A percentile compares a stretch with the other conserved stretches of the same genome.
phyloP scores from a whole-genome alignment of 2,888 invertebrate genomes.

The Gari tellinella region DNA sequence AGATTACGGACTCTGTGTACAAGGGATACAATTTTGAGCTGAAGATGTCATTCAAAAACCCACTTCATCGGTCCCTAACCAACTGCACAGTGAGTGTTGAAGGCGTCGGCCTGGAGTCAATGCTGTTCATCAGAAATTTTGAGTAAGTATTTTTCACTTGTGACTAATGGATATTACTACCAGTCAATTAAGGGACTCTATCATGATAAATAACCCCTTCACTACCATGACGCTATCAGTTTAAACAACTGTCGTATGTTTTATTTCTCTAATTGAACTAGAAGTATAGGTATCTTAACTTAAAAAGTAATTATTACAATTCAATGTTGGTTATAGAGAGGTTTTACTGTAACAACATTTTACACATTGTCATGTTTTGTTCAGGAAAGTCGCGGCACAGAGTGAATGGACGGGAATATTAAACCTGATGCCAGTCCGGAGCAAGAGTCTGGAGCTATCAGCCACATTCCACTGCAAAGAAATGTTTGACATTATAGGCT shows the following conservation, averaged over 20 bases:
- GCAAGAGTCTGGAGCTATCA: slow-evolving; percentile 41
- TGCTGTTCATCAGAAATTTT: slow-evolving; percentile 48
- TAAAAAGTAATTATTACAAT: too few relatives aligned
- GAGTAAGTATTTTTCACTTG: slow-evolving; percentile 38
- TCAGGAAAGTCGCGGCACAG: slow-evolving; percentile 47
- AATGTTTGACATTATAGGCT: slow-evolving; percentile 53
- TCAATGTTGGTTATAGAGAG: too few relatives aligned
- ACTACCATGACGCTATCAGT: too few relatives aligned
- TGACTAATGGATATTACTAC: too few relatives aligned
- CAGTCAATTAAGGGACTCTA: too few relatives aligned
- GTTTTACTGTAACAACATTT: too few relatives aligned
- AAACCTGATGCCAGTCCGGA: slow-evolving; percentile 46
- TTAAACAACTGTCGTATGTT: too few relatives aligned
- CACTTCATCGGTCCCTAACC: slow-evolving; percentile 87
- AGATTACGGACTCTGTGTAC: slow-evolving; percentile 85
- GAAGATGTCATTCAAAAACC: slow-evolving; percentile 86
- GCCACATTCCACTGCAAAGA: slow-evolving; percentile 55
- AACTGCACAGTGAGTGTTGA: slow-evolving; percentile 90
- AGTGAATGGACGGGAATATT: slow-evolving; percentile 59
- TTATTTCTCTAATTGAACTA: too few relatives aligned
- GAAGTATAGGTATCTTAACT: too few relatives aligned
- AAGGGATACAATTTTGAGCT: slow-evolving; percentile 86
- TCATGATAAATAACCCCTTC: too few relatives aligned
- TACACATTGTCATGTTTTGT: too few relatives aligned
- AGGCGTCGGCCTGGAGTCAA: slow-evolving; percentile 86